Percentiles rank a stretch among this genome's conserved stretches.
Evolutionary conservation across 2,888 invertebrate genomes (phyloP).

Genomic region (Syritta pipiens): DNA sequence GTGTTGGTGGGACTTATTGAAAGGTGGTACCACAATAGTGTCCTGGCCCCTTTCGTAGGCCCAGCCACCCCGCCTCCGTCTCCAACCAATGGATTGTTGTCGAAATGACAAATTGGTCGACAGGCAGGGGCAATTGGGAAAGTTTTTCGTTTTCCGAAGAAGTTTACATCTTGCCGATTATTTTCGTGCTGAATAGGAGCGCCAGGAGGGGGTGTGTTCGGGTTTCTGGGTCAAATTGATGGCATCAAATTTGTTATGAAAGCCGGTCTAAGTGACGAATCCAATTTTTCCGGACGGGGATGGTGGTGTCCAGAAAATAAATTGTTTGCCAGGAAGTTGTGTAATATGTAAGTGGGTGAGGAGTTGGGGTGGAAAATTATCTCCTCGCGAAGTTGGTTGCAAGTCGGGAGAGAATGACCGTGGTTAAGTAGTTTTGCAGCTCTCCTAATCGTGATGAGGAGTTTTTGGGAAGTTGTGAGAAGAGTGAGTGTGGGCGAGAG

Average conservation of each 20-base stretch:
- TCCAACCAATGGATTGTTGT: slow-evolving; percentile 47
- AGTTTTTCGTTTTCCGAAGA: slow-evolving; percentile 57
- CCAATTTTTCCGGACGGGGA: slow-evolving; percentile 35
- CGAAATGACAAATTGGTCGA: slow-evolving; percentile 66
- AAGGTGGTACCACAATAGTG: slow-evolving; percentile 59
- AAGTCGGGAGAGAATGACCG: too few relatives aligned
- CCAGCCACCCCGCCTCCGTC: too few relatives aligned
- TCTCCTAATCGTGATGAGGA: too few relatives aligned
- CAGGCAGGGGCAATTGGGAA: slow-evolving; percentile 66
- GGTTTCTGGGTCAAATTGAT: slow-evolving; percentile 59
- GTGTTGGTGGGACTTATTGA: slow-evolving; percentile 58
- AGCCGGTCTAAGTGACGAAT: slow-evolving; percentile 61
- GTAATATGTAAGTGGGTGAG: neutral
- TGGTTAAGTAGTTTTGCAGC: too few relatives aligned
- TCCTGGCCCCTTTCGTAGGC: neutral
- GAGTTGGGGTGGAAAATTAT: neutral
- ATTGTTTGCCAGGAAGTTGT: neutral
- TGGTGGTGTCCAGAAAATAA: slow-evolving; percentile 4
- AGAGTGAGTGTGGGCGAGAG: too few relatives aligned
- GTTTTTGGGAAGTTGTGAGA: too few relatives aligned
- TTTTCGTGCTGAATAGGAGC: neutral
- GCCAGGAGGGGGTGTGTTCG: neutral
- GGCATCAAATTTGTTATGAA: slow-evolving; percentile 62
- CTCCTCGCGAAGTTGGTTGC: too few relatives aligned
- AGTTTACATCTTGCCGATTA: slow-evolving; percentile 53